Evolutionary conservation across 2,797 vertebrate species (phyloP).

Genomic region (Lacerta agilis): DNA sequence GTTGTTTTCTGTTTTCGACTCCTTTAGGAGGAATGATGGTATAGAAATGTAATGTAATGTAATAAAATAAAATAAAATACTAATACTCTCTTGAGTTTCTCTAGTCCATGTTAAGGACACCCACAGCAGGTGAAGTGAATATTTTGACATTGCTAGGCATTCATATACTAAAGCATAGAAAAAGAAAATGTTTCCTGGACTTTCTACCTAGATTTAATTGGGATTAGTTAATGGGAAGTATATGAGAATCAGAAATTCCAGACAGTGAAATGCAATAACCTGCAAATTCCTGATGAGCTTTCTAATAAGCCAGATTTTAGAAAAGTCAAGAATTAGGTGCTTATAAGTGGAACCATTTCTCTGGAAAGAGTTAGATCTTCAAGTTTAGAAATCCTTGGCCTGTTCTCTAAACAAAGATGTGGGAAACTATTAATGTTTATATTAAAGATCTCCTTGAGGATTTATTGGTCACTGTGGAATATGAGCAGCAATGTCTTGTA

Average conservation of each 20-base stretch:
- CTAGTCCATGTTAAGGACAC: background rate
- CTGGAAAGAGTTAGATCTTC: conserved; percentile 81
- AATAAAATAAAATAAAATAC: too few species aligned
- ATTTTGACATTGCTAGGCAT: background rate
- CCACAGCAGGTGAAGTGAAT: background rate
- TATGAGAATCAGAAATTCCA: conserved; percentile 21
- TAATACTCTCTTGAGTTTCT: background rate
- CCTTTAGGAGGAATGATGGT: too few species aligned
- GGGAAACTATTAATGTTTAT: conserved; percentile 88
- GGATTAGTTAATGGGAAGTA: conserved; percentile 13
- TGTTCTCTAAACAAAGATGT: conserved; percentile 88
- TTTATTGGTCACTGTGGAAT: conserved; percentile 72
- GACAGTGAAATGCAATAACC: conserved; percentile 25
- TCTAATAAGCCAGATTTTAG: conserved; percentile 60
- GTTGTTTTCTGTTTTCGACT: too few species aligned
- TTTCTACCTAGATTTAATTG: conserved; percentile 13
- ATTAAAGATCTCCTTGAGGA: conserved; percentile 80
- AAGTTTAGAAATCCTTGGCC: conserved; percentile 85
- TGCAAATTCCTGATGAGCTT: conserved; percentile 60
- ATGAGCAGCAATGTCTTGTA: conserved; percentile 73
- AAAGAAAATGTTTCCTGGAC: background rate
- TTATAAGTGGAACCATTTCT: conserved; percentile 79
- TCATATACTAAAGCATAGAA: background rate
- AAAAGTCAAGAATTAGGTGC: conserved; percentile 77
- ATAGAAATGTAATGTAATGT: too few species aligned